Evolutionary conservation across 2,113 vertebrate genomes (phyloP).

Genomic region (Mionectes macconnelli): DNA sequence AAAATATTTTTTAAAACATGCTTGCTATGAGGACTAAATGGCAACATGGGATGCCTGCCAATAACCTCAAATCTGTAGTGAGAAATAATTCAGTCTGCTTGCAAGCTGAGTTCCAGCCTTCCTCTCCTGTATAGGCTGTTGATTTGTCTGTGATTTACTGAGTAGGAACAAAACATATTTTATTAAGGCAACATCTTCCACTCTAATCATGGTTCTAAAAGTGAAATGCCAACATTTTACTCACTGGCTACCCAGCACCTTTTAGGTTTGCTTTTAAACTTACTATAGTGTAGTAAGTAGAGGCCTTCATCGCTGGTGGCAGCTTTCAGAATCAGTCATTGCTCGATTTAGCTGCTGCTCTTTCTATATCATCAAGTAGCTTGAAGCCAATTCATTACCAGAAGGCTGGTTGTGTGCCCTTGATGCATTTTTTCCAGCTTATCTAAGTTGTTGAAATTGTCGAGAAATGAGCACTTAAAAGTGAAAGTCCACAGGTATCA

Average conservation of each 20-base stretch:
- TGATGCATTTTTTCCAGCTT: neutral
- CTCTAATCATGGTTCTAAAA: neutral
- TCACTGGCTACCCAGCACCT: neutral
- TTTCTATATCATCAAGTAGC: neutral
- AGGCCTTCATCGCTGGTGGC: neutral
- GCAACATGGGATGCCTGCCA: slow-evolving; percentile 42
- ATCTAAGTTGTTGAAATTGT: slow-evolving; percentile 23
- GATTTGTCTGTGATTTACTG: slow-evolving; percentile 38
- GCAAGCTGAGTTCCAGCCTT: slow-evolving; percentile 17
- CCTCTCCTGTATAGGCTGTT: neutral
- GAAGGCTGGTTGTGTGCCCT: neutral
- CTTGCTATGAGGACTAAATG: slow-evolving; percentile 54
- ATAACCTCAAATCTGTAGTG: slow-evolving; percentile 52
- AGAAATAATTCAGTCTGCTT: slow-evolving; percentile 50
- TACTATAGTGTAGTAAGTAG: neutral
- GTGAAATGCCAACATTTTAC: slow-evolving; percentile 13
- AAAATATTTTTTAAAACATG: slow-evolving; percentile 42
- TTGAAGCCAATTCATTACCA: neutral
- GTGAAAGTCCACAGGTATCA: neutral
- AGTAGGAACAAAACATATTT: slow-evolving; percentile 16
- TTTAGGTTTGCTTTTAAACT: slow-evolving; percentile 30
- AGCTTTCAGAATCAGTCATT: neutral
- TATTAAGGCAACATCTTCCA: slow-evolving; percentile 33
- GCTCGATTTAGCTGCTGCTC: neutral
- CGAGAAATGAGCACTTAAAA: neutral